Base-by-base conservation (phyloP, 1,140 invertebrate genomes). In the Batillaria attramentaria region DNA sequence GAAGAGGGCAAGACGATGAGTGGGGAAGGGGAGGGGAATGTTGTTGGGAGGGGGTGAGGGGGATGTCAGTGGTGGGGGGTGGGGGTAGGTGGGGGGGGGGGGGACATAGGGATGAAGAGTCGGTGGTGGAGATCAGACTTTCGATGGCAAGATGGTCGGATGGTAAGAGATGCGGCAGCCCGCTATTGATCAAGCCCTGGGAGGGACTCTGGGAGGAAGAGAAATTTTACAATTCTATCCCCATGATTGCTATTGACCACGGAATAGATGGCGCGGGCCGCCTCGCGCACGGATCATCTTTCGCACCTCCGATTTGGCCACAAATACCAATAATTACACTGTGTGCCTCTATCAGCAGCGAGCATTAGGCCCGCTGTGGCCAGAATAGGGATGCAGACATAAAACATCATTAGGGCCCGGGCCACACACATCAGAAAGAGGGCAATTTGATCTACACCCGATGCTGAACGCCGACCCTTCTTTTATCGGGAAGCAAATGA, bases 381-480 rank as follows among this genome's bases (percentile, higher is more conserved):
- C 33, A 62, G 57, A 62, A 62, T 62, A 31, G 57, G 6, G 57
- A 62, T 62, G 57, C 57, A 62, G 57, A 62, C 57, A 62, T 62
- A 62, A 62, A 62, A 62, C 57, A 62, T 62, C 57, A 62, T 62
- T 62, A 62, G 57, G 33, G 57, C 33, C n/a, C 57, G 57, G 57
- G n/a, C 57, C 57, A 62, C 57, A 62, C 57, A 62, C 57, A 62
- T 62, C 57, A 62, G 57, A 62, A 62, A 62, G 57, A 62, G 57
- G 57, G 57, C 57, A 62, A 62, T 62, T 62, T 62, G 57, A 62
- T 62, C 57, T 54, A 28, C n/a, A 8, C n/a, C 8, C 57, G 33
- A 24, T 24, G 24, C n/a, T 31, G n/a, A 24, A 31, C 8, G 57
- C 57, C 57, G 57, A 8, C 57, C 57, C 24, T 62, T 31, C 57